Percentiles rank a stretch among this genome's conserved stretches.
These are phyloP conservation scores for Nomada goodeniana DNA, from an alignment of 2,888 invertebrate genomes.

Conservation along the genomic window DNA sequence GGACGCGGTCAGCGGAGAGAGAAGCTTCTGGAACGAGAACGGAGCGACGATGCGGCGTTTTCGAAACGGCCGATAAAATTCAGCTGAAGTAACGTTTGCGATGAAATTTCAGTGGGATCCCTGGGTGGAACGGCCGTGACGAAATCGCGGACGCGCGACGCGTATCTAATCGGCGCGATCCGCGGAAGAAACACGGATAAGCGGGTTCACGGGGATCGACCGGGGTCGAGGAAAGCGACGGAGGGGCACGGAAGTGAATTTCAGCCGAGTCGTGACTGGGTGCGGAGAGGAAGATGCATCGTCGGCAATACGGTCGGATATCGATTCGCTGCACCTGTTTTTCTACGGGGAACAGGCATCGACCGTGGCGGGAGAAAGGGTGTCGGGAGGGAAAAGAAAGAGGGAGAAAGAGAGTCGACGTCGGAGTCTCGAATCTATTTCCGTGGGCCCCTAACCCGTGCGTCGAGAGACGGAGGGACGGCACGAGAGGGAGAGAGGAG, in stretches of 20 bases:
- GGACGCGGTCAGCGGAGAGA: not conserved
- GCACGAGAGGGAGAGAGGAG: conserved; percentile 52
- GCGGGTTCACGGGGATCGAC: not conserved
- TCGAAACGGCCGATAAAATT: too few relatives aligned
- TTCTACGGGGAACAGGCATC: conserved; percentile 37
- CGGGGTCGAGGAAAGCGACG: not conserved
- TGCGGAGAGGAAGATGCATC: conserved; percentile 22
- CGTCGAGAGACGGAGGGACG: conserved; percentile 43
- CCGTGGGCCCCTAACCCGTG: conserved; percentile 69
- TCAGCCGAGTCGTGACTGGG: not conserved
- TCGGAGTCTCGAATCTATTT: conserved; percentile 77
- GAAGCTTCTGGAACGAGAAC: conserved; percentile 1
- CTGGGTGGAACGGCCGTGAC: too few relatives aligned
- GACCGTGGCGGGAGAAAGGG: conserved; percentile 2
- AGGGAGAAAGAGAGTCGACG: conserved; percentile 39
- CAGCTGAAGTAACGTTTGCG: not conserved
- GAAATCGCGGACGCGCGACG: too few relatives aligned
- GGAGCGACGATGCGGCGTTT: too few relatives aligned
- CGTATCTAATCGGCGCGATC: too few relatives aligned
- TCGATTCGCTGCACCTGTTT: conserved; percentile 66
- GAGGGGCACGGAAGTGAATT: not conserved
- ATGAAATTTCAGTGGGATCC: conserved; percentile 1
- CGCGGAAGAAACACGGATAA: too few relatives aligned
- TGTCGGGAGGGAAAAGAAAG: conserved; percentile 3
- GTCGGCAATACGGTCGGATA: conserved; percentile 27